Base-by-base conservation (phyloP, 2,113 vertebrate genomes). In the Cryptotis parvus region DNA sequence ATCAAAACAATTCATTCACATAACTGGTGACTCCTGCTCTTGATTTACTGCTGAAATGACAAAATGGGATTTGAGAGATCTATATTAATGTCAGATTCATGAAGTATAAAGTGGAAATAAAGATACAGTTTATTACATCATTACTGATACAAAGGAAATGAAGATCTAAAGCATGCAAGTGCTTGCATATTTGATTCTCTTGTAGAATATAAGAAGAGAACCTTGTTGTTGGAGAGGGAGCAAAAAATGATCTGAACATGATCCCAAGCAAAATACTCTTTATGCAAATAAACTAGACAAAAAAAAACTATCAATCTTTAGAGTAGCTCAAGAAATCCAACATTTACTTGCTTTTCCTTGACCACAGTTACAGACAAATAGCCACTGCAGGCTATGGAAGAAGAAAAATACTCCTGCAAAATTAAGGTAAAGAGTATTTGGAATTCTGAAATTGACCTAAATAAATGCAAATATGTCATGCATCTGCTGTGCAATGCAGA, bases 131-230 rank as follows among this genome's bases (percentile, higher is more conserved):
- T n/a, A 33, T 77, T 15, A 75, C n/a, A 33, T 80, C 14, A 79
- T 52, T 83, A 68, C 20, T 89, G 33, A 87, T 72, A 84, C 76
- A 94, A 70, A 68, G 29, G 87, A 79, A 82, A 10, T 43, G 9
- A 92, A 80, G 27, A 29, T 35, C 43, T 4, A 39, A 15, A 58
- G 49, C n/a, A 75, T 16, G 2, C 24, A 63, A 82, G 26, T 83
- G 66, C 15, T 52, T 70, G 52, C 29, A 85, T 6, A 86, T 52
- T 82, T 69, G 35, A 18, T 66, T 91, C 20, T 80, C 4, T 78
- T 3, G 8, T 35, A 26, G 12, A 24, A 58, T 78, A 16, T 70
- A 24, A 58, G 24, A 58, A 58, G 55, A 58, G 24, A 20, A 58
- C 55, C 18, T 58, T 58, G 55, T 58, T 58, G 55, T 22, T 24